Evolutionary conservation across 2,797 vertebrate species (phyloP).

Genomic region (Anguilla pacifica): DNA sequence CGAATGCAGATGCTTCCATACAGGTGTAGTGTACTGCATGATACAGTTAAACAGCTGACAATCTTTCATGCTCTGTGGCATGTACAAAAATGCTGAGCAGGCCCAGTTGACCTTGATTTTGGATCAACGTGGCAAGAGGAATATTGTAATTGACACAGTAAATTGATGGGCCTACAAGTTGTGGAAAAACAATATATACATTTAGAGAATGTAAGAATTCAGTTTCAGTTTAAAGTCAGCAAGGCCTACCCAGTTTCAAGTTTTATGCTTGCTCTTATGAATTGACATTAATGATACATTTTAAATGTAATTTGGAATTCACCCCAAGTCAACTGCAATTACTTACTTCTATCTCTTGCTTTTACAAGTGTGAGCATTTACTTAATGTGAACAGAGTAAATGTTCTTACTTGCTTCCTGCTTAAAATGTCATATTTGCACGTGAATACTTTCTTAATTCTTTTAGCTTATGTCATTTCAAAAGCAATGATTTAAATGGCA

Average conservation of each 20-base stretch:
- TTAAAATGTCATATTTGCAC: neutral
- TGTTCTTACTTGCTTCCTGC: too few relatives aligned
- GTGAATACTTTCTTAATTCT: neutral
- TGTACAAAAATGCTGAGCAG: too few relatives aligned
- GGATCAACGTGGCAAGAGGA: too few relatives aligned
- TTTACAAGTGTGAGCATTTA: neutral
- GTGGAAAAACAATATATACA: neutral
- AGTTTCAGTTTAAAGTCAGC: neutral
- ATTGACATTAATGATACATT: neutral
- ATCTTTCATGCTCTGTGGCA: too few relatives aligned
- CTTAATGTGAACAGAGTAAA: neutral
- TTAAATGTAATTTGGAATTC: neutral
- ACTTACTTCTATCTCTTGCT: neutral
- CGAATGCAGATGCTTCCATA: too few relatives aligned
- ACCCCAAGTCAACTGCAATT: constrained; percentile 1
- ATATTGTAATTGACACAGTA: neutral
- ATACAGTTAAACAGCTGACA: too few relatives aligned
- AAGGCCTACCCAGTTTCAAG: neutral
- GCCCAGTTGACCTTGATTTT: too few relatives aligned
- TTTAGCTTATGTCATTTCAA: neutral
- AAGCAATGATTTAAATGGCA: neutral
- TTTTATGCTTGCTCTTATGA: neutral
- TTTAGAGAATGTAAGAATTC: neutral
- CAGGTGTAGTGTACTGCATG: too few relatives aligned
- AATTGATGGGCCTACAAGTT: too few relatives aligned